These are phyloP conservation scores for Dendronephthya gigantea DNA, from an alignment of 64 coral and sea anemone genomes.

Conservation along the genomic window DNA sequence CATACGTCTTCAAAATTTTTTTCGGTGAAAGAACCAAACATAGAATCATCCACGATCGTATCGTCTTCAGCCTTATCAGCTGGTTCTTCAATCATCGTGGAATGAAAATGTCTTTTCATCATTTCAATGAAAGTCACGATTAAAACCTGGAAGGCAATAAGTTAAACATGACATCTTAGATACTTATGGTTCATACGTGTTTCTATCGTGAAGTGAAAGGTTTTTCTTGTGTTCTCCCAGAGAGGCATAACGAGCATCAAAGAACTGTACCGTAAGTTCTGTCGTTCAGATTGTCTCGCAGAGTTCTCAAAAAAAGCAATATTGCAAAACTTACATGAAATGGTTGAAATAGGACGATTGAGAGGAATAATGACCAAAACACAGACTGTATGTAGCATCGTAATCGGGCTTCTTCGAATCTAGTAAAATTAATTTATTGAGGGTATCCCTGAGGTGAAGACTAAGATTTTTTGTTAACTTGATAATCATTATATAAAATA, in stretches of 20 bases:
- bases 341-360: not conserved
- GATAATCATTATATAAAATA: too few species aligned
- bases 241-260: too few species aligned
- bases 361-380: not conserved
- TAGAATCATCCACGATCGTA: not conserved
- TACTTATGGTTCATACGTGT: too few species aligned
- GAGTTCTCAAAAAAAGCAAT: too few species aligned
- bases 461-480: too few species aligned
- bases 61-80: not conserved
- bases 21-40: not conserved
- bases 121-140: not conserved
- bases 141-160: not conserved
- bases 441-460: too few species aligned
- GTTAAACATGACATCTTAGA: too few species aligned
- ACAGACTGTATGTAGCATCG: not conserved
- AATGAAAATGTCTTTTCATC: not conserved
- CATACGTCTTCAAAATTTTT: not conserved
- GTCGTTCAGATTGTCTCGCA: too few species aligned
- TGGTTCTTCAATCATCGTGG: not conserved
- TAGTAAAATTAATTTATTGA: not conserved
- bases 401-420: not conserved
- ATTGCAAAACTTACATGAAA: not conserved
- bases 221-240: too few species aligned
- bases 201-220: too few species aligned
- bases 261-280: too few species aligned